A percentile compares a stretch with the other conserved stretches of the same genome.
Evolutionary conservation across 92 coral and sea anemone species (phyloP).

Genomic region (Zoanthus solanderi): DNA sequence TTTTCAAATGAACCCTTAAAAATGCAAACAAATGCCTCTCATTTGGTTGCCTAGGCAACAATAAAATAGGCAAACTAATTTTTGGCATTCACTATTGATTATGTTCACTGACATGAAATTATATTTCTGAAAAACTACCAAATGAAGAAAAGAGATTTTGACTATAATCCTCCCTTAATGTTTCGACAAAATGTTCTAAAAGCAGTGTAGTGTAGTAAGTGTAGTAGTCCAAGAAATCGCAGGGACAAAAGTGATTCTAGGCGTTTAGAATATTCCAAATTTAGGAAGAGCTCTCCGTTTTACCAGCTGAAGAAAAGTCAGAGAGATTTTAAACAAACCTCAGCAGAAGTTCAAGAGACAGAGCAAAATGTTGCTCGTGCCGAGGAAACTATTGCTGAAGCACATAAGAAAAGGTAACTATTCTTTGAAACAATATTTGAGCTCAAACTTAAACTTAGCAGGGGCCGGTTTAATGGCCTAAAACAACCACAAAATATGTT

Average conservation of each 20-base stretch:
- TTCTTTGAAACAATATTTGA: not conserved
- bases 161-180: not conserved
- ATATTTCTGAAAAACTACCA: too few relatives aligned
- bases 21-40: too few relatives aligned
- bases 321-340: constrained; percentile 15
- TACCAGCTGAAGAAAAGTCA: constrained; percentile 29
- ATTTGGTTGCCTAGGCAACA: too few relatives aligned
- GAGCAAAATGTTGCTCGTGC: constrained; percentile 1
- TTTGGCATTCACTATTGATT: too few relatives aligned
- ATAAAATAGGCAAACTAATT: too few relatives aligned
- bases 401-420: not conserved
- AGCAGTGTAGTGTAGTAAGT: constrained; percentile 7
- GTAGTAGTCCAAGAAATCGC: constrained; percentile 44
- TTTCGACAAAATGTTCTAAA: constrained; percentile 16
- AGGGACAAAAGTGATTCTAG: constrained; percentile 43
- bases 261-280: constrained; percentile 19
- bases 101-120: too few relatives aligned
- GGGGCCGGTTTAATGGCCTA: not conserved
- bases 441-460: not conserved
- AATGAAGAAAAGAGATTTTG: too few relatives aligned
- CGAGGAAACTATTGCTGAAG: not conserved
- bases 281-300: constrained; percentile 51
- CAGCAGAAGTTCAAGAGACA: constrained; percentile 2
- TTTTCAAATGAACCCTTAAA: too few relatives aligned
- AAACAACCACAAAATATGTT: too few relatives aligned